Evolutionary conservation across 2,888 invertebrate species (phyloP).

Genomic region (Drosophila sordidula): DNA sequence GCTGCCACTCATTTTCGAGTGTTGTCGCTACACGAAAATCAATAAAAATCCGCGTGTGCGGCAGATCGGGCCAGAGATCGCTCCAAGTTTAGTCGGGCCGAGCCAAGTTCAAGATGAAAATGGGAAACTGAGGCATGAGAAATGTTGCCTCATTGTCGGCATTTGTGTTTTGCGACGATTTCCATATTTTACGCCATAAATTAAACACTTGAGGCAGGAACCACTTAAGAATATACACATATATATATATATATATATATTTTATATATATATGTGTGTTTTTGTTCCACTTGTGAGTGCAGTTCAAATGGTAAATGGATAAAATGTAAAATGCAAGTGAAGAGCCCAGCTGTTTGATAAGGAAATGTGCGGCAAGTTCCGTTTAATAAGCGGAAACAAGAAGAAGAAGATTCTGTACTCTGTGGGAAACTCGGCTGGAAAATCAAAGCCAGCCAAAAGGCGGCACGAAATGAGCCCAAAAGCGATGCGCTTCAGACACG

Average conservation of each 20-base stretch:
- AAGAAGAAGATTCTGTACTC: neutral
- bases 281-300: conserved; percentile 36
- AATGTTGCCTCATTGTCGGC: conserved; percentile 70
- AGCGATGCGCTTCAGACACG: conserved; percentile 57
- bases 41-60: conserved; percentile 74
- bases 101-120: conserved; percentile 50
- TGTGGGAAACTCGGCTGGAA: conserved; percentile 62
- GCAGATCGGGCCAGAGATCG: conserved; percentile 53
- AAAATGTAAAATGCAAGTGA: conserved; percentile 42
- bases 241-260: neutral
- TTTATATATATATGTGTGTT: neutral
- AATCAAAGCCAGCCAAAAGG: conserved; percentile 41
- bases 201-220: conserved; percentile 64
- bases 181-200: conserved; percentile 74
- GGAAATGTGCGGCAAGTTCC: conserved; percentile 53
- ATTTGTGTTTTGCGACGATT: conserved; percentile 66
- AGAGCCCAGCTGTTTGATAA: conserved; percentile 65
- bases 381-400: conserved; percentile 58
- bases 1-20: conserved; percentile 36
- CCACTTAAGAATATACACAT: conserved; percentile 47
- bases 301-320: conserved; percentile 4
- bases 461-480: conserved; percentile 33
- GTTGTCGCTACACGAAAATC: conserved; percentile 70
- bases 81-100: conserved; percentile 19
- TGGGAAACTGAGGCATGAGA: conserved; percentile 38